These are phyloP conservation scores for Drosophila ezoana DNA, from an alignment of 2,888 invertebrate species.

Conservation along the genomic window DNA sequence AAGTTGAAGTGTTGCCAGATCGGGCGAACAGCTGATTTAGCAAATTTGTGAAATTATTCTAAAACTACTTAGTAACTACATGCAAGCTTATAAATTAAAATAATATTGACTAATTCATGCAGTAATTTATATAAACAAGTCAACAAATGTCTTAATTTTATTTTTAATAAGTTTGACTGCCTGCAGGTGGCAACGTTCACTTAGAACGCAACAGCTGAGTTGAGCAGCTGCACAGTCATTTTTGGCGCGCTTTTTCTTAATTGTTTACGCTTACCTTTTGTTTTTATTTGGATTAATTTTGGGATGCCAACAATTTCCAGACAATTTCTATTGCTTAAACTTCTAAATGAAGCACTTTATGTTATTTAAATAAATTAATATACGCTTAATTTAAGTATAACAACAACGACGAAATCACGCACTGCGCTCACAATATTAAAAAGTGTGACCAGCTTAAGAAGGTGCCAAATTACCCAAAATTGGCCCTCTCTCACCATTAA, in stretches of 20 bases:
- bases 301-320: not conserved
- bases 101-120: not conserved
- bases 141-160: not conserved
- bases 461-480: not conserved
- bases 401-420: not conserved
- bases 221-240: constrained; percentile 34
- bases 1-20: constrained; percentile 60
- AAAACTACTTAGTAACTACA: not conserved
- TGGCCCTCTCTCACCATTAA: not conserved
- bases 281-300: constrained; percentile 17
- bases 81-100: not conserved
- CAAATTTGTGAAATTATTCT: constrained; percentile 15
- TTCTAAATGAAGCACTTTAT: not conserved
- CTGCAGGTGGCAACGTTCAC: constrained; percentile 41
- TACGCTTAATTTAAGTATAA: not conserved
- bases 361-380: not conserved
- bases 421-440: constrained; percentile 2
- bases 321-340: not conserved
- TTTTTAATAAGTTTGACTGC: not conserved
- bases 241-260: constrained; percentile 72
- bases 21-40: constrained; percentile 59
- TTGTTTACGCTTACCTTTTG: constrained; percentile 41
- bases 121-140: not conserved
- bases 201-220: constrained; percentile 56
- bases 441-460: constrained; percentile 30